These are phyloP conservation scores for Karalla daura DNA, from an alignment of 2,797 vertebrate genomes.

Conservation along the genomic window DNA sequence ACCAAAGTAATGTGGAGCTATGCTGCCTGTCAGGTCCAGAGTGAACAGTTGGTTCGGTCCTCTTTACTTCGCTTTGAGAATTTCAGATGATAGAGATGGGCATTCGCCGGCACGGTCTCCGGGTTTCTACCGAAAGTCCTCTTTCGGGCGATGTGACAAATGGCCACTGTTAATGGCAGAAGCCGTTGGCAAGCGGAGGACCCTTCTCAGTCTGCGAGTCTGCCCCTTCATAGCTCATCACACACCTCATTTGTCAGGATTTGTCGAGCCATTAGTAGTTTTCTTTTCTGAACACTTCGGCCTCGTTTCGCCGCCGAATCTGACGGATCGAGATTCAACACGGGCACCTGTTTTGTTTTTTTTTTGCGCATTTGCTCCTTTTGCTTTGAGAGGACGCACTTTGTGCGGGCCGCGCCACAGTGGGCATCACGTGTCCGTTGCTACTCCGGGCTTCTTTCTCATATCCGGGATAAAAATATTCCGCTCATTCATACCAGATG, in stretches of 20 bases:
- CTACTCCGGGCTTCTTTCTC: conserved; percentile 3
- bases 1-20: too few relatives aligned
- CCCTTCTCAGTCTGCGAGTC: not conserved
- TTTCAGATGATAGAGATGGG: too few relatives aligned
- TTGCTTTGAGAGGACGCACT: too few relatives aligned
- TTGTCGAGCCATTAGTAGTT: not conserved
- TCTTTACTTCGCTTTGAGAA: too few relatives aligned
- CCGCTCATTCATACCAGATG: not conserved
- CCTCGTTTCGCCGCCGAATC: not conserved
- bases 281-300: not conserved
- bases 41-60: too few relatives aligned
- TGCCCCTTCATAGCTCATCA: not conserved
- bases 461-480: conserved; percentile 6
- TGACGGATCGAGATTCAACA: conserved; percentile 1
- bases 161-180: not conserved
- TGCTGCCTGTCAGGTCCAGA: too few relatives aligned
- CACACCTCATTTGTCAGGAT: not conserved
- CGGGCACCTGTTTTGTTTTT: not conserved
- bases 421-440: conserved; percentile 1
- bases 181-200: not conserved
- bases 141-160: too few relatives aligned
- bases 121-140: too few relatives aligned
- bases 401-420: not conserved
- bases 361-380: too few relatives aligned
- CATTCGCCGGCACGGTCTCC: too few relatives aligned